Evolutionary conservation across 2,113 vertebrate genomes (phyloP).

Genomic region (rabbit (Oryctolagus cuniculus)): DNA sequence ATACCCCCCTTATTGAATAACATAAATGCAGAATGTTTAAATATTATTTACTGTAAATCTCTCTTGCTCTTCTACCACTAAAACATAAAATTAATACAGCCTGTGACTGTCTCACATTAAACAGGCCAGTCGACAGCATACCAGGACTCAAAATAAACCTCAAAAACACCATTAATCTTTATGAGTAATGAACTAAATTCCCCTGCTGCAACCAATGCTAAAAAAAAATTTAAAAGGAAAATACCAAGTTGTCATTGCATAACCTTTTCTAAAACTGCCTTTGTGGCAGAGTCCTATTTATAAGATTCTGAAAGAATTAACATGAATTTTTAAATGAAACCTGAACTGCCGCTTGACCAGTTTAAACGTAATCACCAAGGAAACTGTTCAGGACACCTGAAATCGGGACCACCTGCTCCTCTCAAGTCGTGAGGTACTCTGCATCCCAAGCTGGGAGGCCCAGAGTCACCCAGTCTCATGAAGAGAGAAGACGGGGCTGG

Average conservation of each 20-base stretch:
- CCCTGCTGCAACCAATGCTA: background rate
- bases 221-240: background rate
- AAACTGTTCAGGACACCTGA: background rate
- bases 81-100: background rate
- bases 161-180: background rate
- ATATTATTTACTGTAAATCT: background rate
- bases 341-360: background rate
- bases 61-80: background rate
- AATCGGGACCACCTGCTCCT: background rate
- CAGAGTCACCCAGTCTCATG: background rate
- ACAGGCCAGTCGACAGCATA: background rate
- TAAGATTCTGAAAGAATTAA: background rate
- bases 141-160: background rate
- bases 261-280: background rate
- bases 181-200: background rate
- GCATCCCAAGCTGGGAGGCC: background rate
- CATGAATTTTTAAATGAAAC: background rate
- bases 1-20: background rate
- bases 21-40: background rate
- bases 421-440: background rate
- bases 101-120: background rate
- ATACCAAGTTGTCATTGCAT: background rate
- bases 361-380: background rate
- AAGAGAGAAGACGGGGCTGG: background rate
- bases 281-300: background rate